Evolutionary conservation across 1,140 invertebrate genomes (phyloP), one percentile per base, ranked within the genome.

Genomic region (Drosophila malerkotliana): DNA sequence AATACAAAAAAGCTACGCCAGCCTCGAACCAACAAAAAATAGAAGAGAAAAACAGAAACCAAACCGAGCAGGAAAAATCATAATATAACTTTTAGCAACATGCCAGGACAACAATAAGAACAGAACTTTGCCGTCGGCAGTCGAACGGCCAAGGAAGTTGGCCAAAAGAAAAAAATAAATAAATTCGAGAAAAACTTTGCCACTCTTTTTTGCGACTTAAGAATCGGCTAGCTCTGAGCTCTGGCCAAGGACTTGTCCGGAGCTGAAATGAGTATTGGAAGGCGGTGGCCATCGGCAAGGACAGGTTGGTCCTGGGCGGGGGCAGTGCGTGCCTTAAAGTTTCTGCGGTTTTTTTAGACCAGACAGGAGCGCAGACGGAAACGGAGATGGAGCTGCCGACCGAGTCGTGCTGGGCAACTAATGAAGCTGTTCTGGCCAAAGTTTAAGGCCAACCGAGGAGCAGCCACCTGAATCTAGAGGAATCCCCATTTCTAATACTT

Each of bases 81-180:
- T 87, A 85, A 85, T 85, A 87, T 78, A 85, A 85, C 73, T 85
- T 85, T 85, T 78, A 75, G 78, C 82, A 75, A 68, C 68, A 78
- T 63, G 64, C 47, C 73, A 87, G 79, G 64, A 63, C 77, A 81
- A 68, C 72, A 83, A 75, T 67, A 71, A 60, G 55, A 72, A 47
- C 24, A 55, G 71, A 66, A 81, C 72, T 75, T 75, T 34, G 60
- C 67, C 67, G 49, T 69, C 67, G 67, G 52, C 67, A 69, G 26
- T 69, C 64, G 67, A 67, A 55, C 62, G 15, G 60, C 48, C 45
- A 34, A 59, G 41, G 45, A 44, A 61, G 52, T 24, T 14, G 26
- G 26, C 26, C 26, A 28, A 28, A 9, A 32, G 30, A 28, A 44
- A 44, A 69, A 61, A 68, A 28, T 51, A 77, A 47, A 73, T 64